Conservation (phyloP, 30 jellyfish, hydroid and myxozoan species). For the Morbakka virulenta region DNA sequence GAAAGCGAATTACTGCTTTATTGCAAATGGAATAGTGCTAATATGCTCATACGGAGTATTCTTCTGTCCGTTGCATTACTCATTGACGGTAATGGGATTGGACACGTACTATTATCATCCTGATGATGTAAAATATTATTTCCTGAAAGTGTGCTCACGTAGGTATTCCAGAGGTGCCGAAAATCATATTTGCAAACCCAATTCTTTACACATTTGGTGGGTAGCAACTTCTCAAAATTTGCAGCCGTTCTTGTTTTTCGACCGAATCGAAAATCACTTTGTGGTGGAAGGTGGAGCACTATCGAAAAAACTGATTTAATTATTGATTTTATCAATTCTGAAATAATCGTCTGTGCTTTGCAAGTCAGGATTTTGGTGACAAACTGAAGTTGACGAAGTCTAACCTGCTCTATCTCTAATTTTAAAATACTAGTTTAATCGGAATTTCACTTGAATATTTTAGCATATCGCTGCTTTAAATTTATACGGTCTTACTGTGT, state of each 20-base stretch:
- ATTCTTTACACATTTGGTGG: not conserved
- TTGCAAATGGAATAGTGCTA: constrained; percentile 1
- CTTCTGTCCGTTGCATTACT: too few relatives aligned
- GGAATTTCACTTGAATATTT: constrained; percentile 2
- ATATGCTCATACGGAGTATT: constrained; percentile 8
- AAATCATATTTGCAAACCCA: constrained; percentile 7
- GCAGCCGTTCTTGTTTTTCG: too few relatives aligned
- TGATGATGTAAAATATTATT: constrained; percentile 5
- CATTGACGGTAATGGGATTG: constrained; percentile 14
- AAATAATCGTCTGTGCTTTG: not conserved
- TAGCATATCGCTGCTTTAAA: constrained; percentile 12
- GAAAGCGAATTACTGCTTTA: constrained; percentile 3
- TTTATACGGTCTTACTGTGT: constrained; percentile 8
- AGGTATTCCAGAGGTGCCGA: constrained; percentile 5
- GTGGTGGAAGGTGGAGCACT: too few relatives aligned
- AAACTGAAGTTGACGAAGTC: too few relatives aligned
- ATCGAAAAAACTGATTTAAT: too few relatives aligned
- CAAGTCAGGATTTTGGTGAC: too few relatives aligned
- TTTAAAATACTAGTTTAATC: too few relatives aligned
- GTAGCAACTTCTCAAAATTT: constrained; percentile 2
- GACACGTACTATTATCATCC: not conserved
- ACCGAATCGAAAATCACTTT: constrained; percentile 1
- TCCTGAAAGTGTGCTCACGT: constrained; percentile 5
- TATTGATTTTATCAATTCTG: too few relatives aligned
- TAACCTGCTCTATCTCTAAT: too few relatives aligned